Evolutionary conservation across 2,888 invertebrate species (phyloP), one percentile per base, ranked within the genome.

Genomic region (Heliothis peltigera): DNA sequence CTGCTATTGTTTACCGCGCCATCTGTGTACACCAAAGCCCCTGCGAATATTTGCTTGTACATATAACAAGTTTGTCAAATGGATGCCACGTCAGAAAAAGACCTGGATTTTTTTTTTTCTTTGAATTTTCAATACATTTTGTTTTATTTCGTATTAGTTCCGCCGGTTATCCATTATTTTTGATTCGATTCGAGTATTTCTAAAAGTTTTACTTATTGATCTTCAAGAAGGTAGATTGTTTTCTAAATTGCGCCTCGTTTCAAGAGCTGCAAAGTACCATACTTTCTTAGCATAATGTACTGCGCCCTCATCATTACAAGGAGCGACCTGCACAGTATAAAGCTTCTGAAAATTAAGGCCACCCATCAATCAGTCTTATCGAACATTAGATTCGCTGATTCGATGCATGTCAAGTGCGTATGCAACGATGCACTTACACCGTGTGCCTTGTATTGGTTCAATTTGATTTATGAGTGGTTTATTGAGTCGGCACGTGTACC

Each of bases 1-100:
- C 55, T 58, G 52, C 80, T 79, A 89, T 89, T 90, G 88, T 89
- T 67, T 81, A 62, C 64, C 63, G 65, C 77, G 42, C 84, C 89
- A 89, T 83, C 86, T 87, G 87, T 85, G 85, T 85, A 86, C 80
- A 86, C 80, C 74, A 75, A 86, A 83, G 83, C 82, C 64, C 74
- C 64, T 53, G 74, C 69, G 70, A 70, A 77, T 82, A 79, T 84
- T 83, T 84, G 77, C 75, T 78, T 76, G 64, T 69, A 71, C 66
- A 67, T 57, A 62, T 22, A 46, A 66, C 49, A 54, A 21, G 72
- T 75, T 67, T 55, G 57, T 58, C 56, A 52, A 53, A 17, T 56
- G 25, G 25, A 25, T 3, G 25, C 6, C 57, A 71, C 75, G 57
- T 67, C 59, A 54, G 32, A 42, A 32, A 55, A 51, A 57, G 7